These are phyloP conservation scores for Listronotus oregonensis DNA, from an alignment of 1,140 invertebrate species.

Conservation along the genomic window DNA sequence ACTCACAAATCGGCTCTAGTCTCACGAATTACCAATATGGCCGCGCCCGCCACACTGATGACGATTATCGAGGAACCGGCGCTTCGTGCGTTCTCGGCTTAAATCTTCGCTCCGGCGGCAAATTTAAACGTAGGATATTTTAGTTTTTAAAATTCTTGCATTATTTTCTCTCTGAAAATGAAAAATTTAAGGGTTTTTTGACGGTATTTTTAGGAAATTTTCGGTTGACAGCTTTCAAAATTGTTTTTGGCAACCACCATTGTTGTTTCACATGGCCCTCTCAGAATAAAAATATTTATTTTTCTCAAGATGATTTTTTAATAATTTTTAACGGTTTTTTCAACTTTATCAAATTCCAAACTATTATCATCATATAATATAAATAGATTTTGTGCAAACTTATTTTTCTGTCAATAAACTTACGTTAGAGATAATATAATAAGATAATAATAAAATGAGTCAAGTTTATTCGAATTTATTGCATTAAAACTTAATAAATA, in stretches of 20 bases:
- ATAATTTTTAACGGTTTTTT: too few species aligned
- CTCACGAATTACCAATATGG: slow-evolving; percentile 61
- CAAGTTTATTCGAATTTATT: too few species aligned
- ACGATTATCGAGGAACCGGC: slow-evolving; percentile 15
- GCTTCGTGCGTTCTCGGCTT: slow-evolving; percentile 15
- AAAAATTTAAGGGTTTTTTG: slow-evolving; percentile 4
- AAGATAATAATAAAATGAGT: too few species aligned
- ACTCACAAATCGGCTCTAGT: slow-evolving; percentile 42
- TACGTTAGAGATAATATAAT: too few species aligned
- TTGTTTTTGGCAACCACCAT: slow-evolving; percentile 14
- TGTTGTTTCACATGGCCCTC: slow-evolving; percentile 10
- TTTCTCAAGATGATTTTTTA: too few species aligned
- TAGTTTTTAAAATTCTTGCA: slow-evolving; percentile 11
- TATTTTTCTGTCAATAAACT: too few species aligned
- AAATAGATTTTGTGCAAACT: too few species aligned
- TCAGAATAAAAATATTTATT: not conserved
- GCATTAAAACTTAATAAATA: too few species aligned
- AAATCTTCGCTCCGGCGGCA: slow-evolving; percentile 6
- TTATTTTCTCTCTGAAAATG: slow-evolving; percentile 1
- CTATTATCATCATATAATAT: too few species aligned
- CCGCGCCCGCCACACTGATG: slow-evolving; percentile 60
- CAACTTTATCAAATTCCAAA: too few species aligned
- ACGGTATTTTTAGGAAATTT: slow-evolving; percentile 1
- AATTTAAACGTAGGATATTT: not conserved
- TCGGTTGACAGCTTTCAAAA: slow-evolving; percentile 21